Base-by-base conservation (phyloP, 2,113 vertebrate species). In the Procapra przewalskii region DNA sequence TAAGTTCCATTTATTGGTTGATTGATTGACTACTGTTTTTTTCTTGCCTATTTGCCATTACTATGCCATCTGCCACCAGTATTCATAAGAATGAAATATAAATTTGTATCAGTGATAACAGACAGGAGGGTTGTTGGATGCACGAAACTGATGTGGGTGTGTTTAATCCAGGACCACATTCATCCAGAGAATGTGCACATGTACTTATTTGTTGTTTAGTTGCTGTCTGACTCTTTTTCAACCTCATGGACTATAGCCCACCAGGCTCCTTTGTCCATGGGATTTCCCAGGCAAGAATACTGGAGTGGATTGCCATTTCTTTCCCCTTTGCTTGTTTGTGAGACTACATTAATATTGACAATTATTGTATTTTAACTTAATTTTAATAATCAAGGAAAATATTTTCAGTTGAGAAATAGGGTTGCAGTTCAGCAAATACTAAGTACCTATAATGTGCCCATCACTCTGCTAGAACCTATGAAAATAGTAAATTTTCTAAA, bases 61-160 rank as follows among this genome's bases (percentile, higher is more conserved):
- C 45, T 92, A 8, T 60, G 83, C 50, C 27, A n/a, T 83, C 31
- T 92, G 21, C 62, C 36, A 52, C 91, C 12, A 60, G 15, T 83
- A 96, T 81, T 89, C 13, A 31, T 43, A 87, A 90, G 71, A 92
- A 90, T 88, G 54, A 7, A 64, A 79, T 52, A 57, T 52, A n/a
- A 75, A 87, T 92, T 96, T 83, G 94, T n/a, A 59, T 87, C 60
- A 96, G 36, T 87, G 71, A n/a, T 89, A 77, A 59, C 19, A 96
- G 75, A 57, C 29, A 64, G 29, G 13, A 86, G 21, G 50, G 48
- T 45, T 15, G 25, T 16, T 77, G 79, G 55, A 67, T 91, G 4
- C 12, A 80, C 19, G 43, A 96, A 92, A 59, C 6, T 45, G 81
- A 82, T 77, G 19, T 2, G 6, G 3, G 15, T 55, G 31, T 12